Conservation (phyloP, 37 sponge, comb jelly and placozoan genomes). For the Petrosia ficiformis region DNA sequence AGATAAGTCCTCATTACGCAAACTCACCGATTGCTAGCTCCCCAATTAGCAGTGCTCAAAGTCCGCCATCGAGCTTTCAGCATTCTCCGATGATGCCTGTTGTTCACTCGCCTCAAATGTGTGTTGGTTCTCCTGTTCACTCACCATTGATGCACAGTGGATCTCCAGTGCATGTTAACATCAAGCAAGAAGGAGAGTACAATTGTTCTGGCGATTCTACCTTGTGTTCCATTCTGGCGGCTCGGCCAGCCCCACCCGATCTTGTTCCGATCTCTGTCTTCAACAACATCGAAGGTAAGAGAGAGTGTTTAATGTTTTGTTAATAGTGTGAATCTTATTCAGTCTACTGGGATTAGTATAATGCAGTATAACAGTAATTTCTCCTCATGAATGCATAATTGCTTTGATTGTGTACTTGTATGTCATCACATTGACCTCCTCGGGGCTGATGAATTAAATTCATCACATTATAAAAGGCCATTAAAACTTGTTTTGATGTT, state of each 20-base stretch:
- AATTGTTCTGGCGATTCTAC: neutral
- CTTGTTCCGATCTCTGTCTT: neutral
- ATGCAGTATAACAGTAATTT: too few species aligned
- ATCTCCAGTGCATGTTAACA: neutral
- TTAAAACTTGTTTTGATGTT: neutral
- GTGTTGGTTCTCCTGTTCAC: neutral
- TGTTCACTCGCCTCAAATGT: slow-evolving; percentile 18
- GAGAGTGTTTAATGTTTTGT: neutral
- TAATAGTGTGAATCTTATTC: too few species aligned
- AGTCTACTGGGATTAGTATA: too few species aligned
- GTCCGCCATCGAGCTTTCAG: slow-evolving; percentile 5
- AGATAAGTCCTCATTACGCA: slow-evolving; percentile 10
- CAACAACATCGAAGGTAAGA: neutral
- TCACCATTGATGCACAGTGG: neutral
- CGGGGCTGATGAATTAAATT: too few species aligned
- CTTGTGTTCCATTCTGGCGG: neutral
- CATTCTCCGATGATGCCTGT: slow-evolving; percentile 39
- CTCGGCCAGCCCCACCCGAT: neutral
- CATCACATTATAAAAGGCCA: too few species aligned
- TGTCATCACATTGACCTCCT: too few species aligned
- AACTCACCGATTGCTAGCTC: slow-evolving; percentile 23
- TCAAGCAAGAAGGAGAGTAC: slow-evolving; percentile 38
- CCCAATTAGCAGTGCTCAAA: slow-evolving; percentile 5
- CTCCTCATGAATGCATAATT: too few species aligned
- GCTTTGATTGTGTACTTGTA: too few species aligned